Percentiles rank a stretch among this genome's conserved stretches.
Conservation (phyloP, 2,113 vertebrate species). For the Pterocles burchelli region DNA sequence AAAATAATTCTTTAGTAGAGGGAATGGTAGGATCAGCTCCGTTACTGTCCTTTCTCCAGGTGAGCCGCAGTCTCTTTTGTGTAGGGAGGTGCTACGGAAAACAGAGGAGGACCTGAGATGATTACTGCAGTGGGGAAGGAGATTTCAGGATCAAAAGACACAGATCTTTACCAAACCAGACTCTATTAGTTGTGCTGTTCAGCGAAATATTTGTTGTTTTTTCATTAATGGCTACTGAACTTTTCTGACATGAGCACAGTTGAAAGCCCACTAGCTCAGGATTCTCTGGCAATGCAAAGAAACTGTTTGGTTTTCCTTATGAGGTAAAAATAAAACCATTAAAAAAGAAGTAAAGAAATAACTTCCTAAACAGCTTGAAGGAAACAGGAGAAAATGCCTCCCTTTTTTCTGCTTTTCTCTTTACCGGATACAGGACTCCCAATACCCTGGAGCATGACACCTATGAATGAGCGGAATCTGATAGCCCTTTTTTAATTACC, state of each 20-base stretch:
- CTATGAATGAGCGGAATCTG: not conserved
- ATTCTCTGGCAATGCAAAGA: not conserved
- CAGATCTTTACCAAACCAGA: not conserved
- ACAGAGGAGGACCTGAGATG: not conserved
- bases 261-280: not conserved
- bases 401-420: not conserved
- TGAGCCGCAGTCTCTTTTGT: not conserved
- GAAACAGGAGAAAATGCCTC: not conserved
- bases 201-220: not conserved
- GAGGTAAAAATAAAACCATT: conserved; percentile 33
- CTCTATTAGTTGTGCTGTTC: not conserved
- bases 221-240: not conserved
- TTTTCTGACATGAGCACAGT: not conserved
- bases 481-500: not conserved
- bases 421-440: not conserved
- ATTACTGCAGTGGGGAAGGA: not conserved
- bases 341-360: conserved; percentile 6
- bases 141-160: not conserved
- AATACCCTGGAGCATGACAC: not conserved
- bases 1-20: not conserved
- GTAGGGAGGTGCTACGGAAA: not conserved
- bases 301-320: not conserved
- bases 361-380: conserved; percentile 47
- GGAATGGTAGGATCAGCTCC: not conserved
- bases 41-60: not conserved